Conservation (phyloP, 2,888 invertebrate genomes). For the Hypena proboscidalis region DNA sequence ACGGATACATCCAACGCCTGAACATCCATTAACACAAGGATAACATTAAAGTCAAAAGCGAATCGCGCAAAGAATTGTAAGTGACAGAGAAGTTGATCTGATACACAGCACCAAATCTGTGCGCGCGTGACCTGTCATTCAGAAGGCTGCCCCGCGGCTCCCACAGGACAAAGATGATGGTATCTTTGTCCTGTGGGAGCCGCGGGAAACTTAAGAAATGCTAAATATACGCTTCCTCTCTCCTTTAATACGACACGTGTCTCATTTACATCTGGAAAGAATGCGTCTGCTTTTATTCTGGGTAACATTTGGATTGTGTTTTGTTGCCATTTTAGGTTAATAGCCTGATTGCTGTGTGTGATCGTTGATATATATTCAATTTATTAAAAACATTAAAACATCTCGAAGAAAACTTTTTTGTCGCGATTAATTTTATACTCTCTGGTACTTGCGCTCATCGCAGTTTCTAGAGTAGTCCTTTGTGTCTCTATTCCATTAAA, state of each 20-base stretch:
- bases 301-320: neutral
- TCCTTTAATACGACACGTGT: conserved; percentile 9
- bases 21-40: conserved; percentile 8
- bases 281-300: neutral
- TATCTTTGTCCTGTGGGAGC: conserved; percentile 31
- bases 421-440: no score
- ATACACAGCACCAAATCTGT: conserved; percentile 3
- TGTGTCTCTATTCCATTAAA: no score
- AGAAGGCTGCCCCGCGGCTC: conserved; percentile 22
- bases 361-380: no score
- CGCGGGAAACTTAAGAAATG: conserved; percentile 18
- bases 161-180: conserved; percentile 34
- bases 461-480: no score
- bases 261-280: conserved; percentile 8
- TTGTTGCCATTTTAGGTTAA: neutral
- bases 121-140: conserved; percentile 36
- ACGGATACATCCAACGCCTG: neutral
- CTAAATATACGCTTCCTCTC: conserved; percentile 3
- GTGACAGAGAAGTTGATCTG: conserved; percentile 7
- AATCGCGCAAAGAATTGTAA: conserved; percentile 9
- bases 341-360: no score
- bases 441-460: no score
- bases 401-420: no score
- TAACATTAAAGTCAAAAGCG: conserved; percentile 4
- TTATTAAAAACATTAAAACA: no score